Percentiles rank a stretch among this genome's conserved stretches.
Evolutionary conservation across 2,113 vertebrate genomes (phyloP).

Genomic region (Archilochus colubris): DNA sequence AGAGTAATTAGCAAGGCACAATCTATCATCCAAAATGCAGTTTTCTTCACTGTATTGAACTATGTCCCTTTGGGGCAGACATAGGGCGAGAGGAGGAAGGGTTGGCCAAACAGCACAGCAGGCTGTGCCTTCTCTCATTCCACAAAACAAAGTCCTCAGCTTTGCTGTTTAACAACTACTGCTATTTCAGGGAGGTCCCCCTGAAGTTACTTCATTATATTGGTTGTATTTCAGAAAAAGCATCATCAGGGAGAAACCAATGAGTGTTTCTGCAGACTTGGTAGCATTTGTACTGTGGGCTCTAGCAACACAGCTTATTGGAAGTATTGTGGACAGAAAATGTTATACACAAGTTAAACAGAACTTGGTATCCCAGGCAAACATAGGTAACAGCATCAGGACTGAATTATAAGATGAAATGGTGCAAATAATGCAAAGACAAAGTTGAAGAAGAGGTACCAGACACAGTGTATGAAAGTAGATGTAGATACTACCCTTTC

Average conservation of each 20-base stretch:
- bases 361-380: neutral
- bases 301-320: neutral
- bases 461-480: neutral
- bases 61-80: neutral
- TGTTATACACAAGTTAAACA: neutral
- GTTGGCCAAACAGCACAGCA: neutral
- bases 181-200: neutral
- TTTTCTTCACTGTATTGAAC: fast-evolving
- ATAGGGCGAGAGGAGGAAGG: fast-evolving
- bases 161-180: fast-evolving
- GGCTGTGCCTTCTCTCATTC: neutral
- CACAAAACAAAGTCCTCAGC: too few species aligned
- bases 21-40: neutral
- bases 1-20: neutral
- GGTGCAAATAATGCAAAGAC: neutral
- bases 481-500: neutral
- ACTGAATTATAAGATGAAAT: neutral
- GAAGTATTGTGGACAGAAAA: neutral
- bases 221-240: neutral
- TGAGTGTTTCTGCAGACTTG: neutral
- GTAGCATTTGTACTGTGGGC: neutral
- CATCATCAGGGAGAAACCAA: neutral
- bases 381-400: neutral
- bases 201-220: fast-evolving
- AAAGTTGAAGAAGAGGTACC: neutral